These are phyloP conservation scores for Chouioia cunea DNA, from an alignment of 2,888 invertebrate genomes.

Conservation along the genomic window DNA sequence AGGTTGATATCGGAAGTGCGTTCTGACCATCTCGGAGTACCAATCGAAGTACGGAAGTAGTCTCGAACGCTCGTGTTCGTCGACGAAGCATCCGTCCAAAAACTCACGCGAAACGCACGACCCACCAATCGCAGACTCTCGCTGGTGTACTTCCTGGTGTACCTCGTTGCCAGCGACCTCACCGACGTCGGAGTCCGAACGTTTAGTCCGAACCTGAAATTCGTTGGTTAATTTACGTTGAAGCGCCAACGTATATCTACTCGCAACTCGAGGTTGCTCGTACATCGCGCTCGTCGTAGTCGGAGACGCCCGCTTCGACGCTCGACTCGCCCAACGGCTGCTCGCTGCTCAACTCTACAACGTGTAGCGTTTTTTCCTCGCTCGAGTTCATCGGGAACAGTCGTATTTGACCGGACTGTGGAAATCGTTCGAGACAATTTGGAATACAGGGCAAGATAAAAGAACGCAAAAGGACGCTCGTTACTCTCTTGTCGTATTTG, in stretches of 20 bases:
- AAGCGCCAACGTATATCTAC: neutral
- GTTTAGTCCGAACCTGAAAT: neutral
- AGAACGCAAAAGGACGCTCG: neutral
- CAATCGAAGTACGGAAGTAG: slow-evolving; percentile 29
- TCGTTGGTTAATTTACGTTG: neutral
- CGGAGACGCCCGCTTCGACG: neutral
- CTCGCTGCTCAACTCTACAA: slow-evolving; percentile 13
- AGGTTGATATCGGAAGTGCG: slow-evolving; percentile 36
- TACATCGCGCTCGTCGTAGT: slow-evolving; percentile 19
- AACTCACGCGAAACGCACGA: too few species aligned
- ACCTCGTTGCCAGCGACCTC: too few species aligned
- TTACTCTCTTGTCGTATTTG: slow-evolving; percentile 27
- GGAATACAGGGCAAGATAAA: too few species aligned
- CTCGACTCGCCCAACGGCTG: neutral
- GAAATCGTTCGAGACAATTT: too few species aligned
- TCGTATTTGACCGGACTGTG: slow-evolving; percentile 28
- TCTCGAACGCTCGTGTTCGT: neutral
- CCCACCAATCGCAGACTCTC: too few species aligned
- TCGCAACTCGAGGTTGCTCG: too few species aligned
- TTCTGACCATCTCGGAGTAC: slow-evolving; percentile 14
- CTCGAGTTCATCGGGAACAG: slow-evolving; percentile 21
- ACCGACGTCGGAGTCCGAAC: too few species aligned
- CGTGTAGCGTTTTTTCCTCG: slow-evolving; percentile 30
- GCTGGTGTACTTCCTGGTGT: too few species aligned
- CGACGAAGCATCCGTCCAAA: neutral